Evolutionary conservation across 2,113 vertebrate species (phyloP).

Genomic region (Trachemys scripta): DNA sequence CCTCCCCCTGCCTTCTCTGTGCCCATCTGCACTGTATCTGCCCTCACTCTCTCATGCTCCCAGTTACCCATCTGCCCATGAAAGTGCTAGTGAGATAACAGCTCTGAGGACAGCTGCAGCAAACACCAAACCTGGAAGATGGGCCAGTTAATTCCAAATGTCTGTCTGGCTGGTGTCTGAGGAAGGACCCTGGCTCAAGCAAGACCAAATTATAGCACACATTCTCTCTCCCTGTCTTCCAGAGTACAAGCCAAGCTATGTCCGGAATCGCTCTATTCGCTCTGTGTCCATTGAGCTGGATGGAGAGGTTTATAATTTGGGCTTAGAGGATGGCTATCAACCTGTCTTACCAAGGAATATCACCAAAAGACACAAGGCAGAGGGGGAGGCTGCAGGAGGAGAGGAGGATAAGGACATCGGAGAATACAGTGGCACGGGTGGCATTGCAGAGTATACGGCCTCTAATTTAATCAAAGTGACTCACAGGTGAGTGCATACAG

Average conservation of each 20-base stretch:
- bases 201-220: neutral
- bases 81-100: neutral
- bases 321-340: slow-evolving; percentile 80
- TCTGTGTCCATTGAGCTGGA: slow-evolving; percentile 85
- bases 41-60: neutral
- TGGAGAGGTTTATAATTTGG: slow-evolving; percentile 81
- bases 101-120: neutral
- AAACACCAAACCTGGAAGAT: neutral
- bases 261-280: slow-evolving; percentile 87
- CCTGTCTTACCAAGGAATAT: slow-evolving; percentile 79
- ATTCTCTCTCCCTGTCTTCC: neutral
- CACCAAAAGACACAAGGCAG: slow-evolving; percentile 76
- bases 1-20: neutral
- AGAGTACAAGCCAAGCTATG: slow-evolving; percentile 86
- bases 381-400: slow-evolving; percentile 37
- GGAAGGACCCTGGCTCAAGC: neutral
- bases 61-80: neutral
- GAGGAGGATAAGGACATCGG: slow-evolving; percentile 84
- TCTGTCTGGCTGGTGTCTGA: neutral
- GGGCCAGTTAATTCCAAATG: neutral
- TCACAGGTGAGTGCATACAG: slow-evolving; percentile 83
- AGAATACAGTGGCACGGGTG: slow-evolving; percentile 90
- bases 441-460: slow-evolving; percentile 77
- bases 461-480: slow-evolving; percentile 93
- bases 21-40: neutral